Evolutionary conservation across 2,797 vertebrate species (phyloP), one percentile per base, ranked within the genome.

Genomic region (Schizothorax lantsangensis): DNA sequence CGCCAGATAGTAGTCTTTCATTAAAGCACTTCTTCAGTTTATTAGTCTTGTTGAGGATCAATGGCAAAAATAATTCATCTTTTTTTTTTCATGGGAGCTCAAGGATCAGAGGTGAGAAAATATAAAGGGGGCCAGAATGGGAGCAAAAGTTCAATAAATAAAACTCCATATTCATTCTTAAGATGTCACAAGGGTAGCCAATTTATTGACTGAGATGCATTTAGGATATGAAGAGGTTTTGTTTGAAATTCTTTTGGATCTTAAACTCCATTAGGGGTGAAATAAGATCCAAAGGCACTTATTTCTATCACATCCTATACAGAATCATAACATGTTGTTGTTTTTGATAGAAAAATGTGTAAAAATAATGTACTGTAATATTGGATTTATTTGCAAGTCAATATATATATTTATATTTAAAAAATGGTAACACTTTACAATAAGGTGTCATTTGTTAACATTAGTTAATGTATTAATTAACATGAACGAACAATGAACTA

Each of bases 11-110:
- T 92, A 93, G 85, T 91, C 92, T 95, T 96, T 96, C 94, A 95
- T 96, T 95, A 95, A 95, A 95, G 89, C 15, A 30, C 54, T 86
- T 90, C 54, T 86, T 90, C 92, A 95, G 96, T 96, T 96, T 91
- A 95, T 95, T 96, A 95, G 92, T 91, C 92, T 91, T 92, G 94
- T 94, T 92, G 93, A 92, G 92, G 90, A 96, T 96, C 93, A 92
- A 95, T 96, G 93, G 89, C 68, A 92, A 94, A 91, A 94, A 95
- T 88, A 90, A 93, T 95, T 94, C 88, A 90, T 94, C 92, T 95
- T 94, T 93, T 94, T 94, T 30, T 94, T 94, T 94, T 62, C 38
- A 43, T 17, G 92, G 88, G 92, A 91, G 93, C 88, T 88, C 87
- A 84, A 89, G 89, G 90, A 90, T 90, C 89, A 93, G 90, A 94